These are phyloP conservation scores for Brachionus plicatilis DNA, from an alignment of 1,140 invertebrate genomes.

Conservation along the genomic window DNA sequence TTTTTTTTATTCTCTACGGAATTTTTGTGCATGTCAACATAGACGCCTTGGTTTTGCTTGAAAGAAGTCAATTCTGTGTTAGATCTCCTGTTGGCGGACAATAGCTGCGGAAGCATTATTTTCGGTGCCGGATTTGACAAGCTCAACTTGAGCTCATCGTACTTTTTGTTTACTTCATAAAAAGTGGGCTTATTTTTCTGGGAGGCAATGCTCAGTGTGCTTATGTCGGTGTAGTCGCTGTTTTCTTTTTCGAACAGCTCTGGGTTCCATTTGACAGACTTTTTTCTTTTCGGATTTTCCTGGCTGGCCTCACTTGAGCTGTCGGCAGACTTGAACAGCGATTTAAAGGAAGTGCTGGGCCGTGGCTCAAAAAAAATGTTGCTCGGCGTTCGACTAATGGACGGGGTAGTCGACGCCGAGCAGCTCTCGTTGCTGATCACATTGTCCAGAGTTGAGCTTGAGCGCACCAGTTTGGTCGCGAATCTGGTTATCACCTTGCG, in stretches of 20 bases:
- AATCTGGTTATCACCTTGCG: not conserved
- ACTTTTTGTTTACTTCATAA: slow-evolving; percentile 30
- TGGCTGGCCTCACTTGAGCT: not conserved
- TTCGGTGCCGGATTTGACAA: not conserved
- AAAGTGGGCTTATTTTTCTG: not conserved
- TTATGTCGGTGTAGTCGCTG: not conserved
- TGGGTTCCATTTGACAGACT: not conserved
- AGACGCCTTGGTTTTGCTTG: not conserved
- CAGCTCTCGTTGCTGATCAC: not conserved
- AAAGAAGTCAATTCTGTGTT: not conserved
- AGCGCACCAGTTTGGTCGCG: not conserved
- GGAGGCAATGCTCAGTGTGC: not conserved
- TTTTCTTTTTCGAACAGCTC: not conserved
- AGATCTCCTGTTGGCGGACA: not conserved
- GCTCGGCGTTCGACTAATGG: not conserved
- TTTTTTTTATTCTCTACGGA: slow-evolving; percentile 5
- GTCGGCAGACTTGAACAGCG: not conserved
- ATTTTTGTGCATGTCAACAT: not conserved
- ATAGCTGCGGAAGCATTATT: not conserved
- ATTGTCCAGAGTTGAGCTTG: not conserved
- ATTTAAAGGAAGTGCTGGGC: not conserved
- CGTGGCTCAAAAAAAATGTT: not conserved
- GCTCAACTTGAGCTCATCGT: not conserved
- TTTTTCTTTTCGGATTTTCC: not conserved
- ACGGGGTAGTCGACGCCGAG: not conserved